These are phyloP conservation scores for Acanthurus lineatus DNA, from an alignment of 2,797 vertebrate species.

Conservation along the genomic window DNA sequence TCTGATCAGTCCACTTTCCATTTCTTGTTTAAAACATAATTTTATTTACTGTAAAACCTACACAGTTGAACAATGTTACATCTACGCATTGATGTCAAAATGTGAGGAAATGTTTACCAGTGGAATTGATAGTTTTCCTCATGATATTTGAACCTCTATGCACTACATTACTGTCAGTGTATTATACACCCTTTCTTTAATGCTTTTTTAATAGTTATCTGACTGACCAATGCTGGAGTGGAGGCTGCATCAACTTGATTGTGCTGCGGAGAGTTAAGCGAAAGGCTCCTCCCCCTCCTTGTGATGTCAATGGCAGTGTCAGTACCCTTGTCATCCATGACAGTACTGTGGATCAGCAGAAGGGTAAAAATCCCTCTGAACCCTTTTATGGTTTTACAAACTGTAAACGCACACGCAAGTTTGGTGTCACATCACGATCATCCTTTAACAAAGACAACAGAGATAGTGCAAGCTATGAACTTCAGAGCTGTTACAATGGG, in stretches of 20 bases:
- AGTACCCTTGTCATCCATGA: conserved; percentile 67
- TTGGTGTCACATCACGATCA: conserved; percentile 92
- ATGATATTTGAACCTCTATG: not conserved
- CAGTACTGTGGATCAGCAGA: conserved; percentile 69
- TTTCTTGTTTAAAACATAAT: not conserved
- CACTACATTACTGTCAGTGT: not conserved
- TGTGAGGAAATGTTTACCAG: too few species aligned
- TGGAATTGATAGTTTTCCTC: not conserved
- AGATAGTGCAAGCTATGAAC: conserved; percentile 76
- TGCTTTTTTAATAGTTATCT: conserved; percentile 88
- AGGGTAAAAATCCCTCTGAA: conserved; percentile 74
- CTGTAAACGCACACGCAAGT: conserved; percentile 92
- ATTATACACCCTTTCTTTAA: not conserved
- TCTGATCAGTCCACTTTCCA: too few species aligned
- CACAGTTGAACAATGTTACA: not conserved
- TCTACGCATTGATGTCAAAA: too few species aligned
- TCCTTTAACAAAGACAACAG: conserved; percentile 81
- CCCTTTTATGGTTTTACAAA: conserved; percentile 78
- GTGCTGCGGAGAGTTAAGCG: conserved; percentile 96
- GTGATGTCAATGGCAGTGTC: conserved; percentile 77
- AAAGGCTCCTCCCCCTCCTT: conserved; percentile 92
- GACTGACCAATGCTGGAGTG: conserved; percentile 98
- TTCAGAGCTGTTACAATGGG: conserved; percentile 79
- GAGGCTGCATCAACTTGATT: conserved; percentile 96
- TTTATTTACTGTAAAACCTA: not conserved